Conservation (phyloP, 2,113 vertebrate species). For the Phoenicopterus ruber region DNA sequence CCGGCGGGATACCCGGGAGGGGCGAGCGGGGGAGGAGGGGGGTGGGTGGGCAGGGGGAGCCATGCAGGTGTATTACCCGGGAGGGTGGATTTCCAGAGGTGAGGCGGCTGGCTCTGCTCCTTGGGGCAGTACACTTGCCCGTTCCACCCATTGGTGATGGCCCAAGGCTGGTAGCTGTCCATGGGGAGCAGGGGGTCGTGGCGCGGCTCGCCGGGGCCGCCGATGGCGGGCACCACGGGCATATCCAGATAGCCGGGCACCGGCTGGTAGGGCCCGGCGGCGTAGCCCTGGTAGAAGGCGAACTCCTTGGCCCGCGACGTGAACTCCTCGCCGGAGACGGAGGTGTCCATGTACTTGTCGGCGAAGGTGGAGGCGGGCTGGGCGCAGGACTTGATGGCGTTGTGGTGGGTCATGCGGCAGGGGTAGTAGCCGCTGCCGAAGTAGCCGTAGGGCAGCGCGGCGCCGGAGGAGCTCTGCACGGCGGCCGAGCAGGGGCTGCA, state of each 20-base stretch:
- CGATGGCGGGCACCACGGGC: conserved; percentile 90
- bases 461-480: conserved; percentile 88
- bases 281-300: conserved; percentile 96
- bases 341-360: conserved; percentile 94
- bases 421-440: conserved; percentile 97
- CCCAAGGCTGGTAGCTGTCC: conserved; percentile 98
- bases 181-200: conserved; percentile 92
- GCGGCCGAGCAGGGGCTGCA: conserved; percentile 95
- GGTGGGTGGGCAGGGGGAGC: neutral
- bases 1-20: neutral
- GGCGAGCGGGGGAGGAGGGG: neutral
- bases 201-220: conserved; percentile 86
- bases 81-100: conserved; percentile 94
- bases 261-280: conserved; percentile 90
- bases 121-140: conserved; percentile 97
- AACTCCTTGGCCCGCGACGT: conserved; percentile 93
- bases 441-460: conserved; percentile 95
- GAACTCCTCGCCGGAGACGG: conserved; percentile 91
- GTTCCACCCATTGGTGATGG: conserved; percentile 94
- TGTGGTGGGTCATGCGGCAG: conserved; percentile 91
- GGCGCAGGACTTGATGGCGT: conserved; percentile 90
- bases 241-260: conserved; percentile 95
- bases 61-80: conserved; percentile 84
- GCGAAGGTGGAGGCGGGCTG: conserved; percentile 88
- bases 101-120: conserved; percentile 90